Evolutionary conservation across 2,888 invertebrate genomes (phyloP).

Genomic region (Nephrotoma appendiculata): DNA sequence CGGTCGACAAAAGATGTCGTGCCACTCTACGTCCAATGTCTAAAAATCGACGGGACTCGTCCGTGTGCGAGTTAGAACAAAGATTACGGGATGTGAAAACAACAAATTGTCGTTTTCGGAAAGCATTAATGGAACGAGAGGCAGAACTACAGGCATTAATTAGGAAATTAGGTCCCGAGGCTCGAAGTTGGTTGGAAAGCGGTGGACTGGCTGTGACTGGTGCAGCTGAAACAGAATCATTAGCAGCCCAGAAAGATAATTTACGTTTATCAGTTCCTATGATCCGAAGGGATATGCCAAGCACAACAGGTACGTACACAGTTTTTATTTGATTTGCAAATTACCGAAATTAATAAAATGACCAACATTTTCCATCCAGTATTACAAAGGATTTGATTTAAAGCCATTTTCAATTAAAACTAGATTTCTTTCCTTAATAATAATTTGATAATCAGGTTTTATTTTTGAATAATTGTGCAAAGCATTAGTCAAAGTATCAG

Average conservation of each 20-base stretch:
- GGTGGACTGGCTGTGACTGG: conserved; percentile 16
- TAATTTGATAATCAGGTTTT: too few relatives aligned
- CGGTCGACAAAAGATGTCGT: conserved; percentile 67
- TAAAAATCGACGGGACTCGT: conserved; percentile 64
- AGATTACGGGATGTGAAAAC: conserved; percentile 69
- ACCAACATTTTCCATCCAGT: too few relatives aligned
- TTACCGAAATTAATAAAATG: too few relatives aligned
- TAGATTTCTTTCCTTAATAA: too few relatives aligned
- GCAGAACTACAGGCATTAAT: conserved; percentile 52
- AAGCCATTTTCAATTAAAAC: too few relatives aligned
- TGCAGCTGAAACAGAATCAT: conserved; percentile 23
- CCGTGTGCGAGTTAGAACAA: conserved; percentile 68
- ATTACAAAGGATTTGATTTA: too few relatives aligned
- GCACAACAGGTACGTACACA: conserved; percentile 26
- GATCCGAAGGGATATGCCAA: conserved; percentile 30
- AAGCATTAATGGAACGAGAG: conserved; percentile 72
- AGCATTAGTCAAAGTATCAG: too few relatives aligned
- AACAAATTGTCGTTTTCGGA: conserved; percentile 69
- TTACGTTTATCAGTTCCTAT: conserved; percentile 27
- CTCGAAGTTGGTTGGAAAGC: conserved; percentile 32
- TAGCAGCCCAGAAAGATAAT: conserved; percentile 21
- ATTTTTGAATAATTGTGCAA: too few relatives aligned
- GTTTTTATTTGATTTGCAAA: not conserved
- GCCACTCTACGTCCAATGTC: conserved; percentile 77
- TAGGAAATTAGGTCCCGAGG: conserved; percentile 31